A percentile compares a stretch with the other conserved stretches of the same genome.
phyloP scores from a whole-genome alignment of 35 echinoderm and acorn worm species.

The Ophiothrix spiculata region DNA sequence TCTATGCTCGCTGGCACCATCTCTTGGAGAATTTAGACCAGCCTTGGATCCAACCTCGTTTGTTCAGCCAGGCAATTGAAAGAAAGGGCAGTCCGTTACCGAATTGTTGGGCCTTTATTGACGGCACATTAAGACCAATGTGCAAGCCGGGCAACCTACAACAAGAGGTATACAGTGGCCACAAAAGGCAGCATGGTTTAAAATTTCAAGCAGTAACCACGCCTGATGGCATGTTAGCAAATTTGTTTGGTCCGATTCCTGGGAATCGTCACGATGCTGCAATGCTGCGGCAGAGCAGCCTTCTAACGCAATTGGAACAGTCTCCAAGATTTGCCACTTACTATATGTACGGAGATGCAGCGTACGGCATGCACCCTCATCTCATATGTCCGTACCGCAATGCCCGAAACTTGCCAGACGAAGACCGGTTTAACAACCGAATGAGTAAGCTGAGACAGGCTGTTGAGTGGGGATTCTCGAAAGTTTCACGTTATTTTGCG shows the following conservation, averaged over 20 bases:
- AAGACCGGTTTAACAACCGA: neutral
- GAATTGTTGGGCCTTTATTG: neutral
- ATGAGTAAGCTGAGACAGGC: neutral
- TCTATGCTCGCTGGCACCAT: no score
- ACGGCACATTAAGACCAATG: constrained; percentile 12
- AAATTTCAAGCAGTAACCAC: constrained; percentile 18
- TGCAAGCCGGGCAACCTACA: neutral
- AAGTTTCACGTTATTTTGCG: neutral
- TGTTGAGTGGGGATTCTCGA: constrained; percentile 6
- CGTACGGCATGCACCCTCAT: neutral
- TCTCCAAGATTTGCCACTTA: neutral
- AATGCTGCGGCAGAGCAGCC: neutral
- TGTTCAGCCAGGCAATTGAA: no score
- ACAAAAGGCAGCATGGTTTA: neutral
- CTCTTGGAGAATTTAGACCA: no score
- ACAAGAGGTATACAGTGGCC: constrained; percentile 1
- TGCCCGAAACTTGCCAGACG: neutral
- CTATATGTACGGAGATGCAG: neutral
- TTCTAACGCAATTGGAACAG: neutral
- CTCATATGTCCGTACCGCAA: neutral
- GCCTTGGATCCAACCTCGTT: no score
- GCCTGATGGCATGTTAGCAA: neutral
- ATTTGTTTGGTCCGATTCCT: neutral
- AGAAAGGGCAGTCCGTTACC: neutral
- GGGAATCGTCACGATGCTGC: neutral